Percentiles rank a stretch among this genome's conserved stretches.
Conservation (phyloP, 1,140 invertebrate species). For the Aphis gossypii region DNA sequence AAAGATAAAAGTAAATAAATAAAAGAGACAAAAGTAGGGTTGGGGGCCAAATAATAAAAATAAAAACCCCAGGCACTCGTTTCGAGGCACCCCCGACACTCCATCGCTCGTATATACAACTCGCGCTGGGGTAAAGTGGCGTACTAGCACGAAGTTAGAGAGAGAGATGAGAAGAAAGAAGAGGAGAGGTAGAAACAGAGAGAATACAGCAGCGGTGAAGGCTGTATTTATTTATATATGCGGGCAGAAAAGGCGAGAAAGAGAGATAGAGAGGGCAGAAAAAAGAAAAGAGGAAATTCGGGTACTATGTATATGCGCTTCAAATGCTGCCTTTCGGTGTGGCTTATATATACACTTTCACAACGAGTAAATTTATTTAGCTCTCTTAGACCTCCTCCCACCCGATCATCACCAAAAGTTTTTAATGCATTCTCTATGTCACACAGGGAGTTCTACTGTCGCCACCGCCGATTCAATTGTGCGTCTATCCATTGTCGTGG, state of each 20-base stretch:
- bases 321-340: conserved; percentile 1
- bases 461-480: conserved; percentile 9
- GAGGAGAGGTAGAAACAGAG: neutral
- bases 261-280: neutral
- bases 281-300: neutral
- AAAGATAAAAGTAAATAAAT: conserved; percentile 55
- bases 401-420: conserved; percentile 31
- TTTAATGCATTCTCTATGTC: conserved; percentile 57
- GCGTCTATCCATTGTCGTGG: conserved; percentile 3
- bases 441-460: neutral
- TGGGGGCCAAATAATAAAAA: conserved; percentile 54
- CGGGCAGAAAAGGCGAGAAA: neutral
- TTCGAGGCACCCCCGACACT: neutral
- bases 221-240: neutral
- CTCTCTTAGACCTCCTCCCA: neutral
- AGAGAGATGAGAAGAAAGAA: neutral
- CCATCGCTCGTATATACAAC: neutral
- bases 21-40: conserved; percentile 28
- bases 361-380: conserved; percentile 47
- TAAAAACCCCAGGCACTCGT: conserved; percentile 57
- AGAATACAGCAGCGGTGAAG: neutral
- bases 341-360: neutral
- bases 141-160: neutral
- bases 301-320: neutral
- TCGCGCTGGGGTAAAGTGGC: neutral